phyloP scores from a whole-genome alignment of 2,113 vertebrate genomes.

The Malaclemys terrapin region DNA sequence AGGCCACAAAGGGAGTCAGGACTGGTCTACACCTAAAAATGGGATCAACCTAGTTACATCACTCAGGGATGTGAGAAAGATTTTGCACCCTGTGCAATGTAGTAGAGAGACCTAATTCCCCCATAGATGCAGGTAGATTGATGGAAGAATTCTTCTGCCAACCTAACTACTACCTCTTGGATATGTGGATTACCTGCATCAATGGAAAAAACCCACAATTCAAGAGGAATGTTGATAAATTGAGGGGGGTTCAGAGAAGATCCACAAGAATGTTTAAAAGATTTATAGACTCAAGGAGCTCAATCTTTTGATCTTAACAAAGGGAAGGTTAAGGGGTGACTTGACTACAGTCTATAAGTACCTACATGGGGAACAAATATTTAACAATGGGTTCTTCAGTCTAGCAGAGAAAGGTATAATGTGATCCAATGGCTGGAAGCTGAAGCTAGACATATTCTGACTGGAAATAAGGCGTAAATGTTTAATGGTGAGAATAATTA shows the following conservation, averaged over 20 bases:
- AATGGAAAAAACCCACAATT: not conserved
- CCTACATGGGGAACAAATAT: not conserved
- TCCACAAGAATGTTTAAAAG: not conserved
- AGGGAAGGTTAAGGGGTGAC: not conserved
- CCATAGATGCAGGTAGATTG: not conserved
- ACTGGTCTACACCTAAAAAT: not conserved
- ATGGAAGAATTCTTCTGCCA: not conserved
- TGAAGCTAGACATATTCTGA: not conserved
- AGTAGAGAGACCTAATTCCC: not conserved
- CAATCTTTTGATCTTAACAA: not conserved
- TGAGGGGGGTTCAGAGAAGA: not conserved
- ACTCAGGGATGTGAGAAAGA: not conserved
- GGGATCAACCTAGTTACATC: not conserved
- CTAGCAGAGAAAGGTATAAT: not conserved
- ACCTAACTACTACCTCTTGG: not conserved
- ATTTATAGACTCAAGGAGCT: not conserved
- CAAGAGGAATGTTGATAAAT: not conserved
- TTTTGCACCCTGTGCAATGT: not conserved
- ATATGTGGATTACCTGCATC: not conserved
- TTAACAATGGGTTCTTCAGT: not conserved
- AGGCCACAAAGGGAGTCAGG: not conserved
- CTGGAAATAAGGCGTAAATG: not conserved
- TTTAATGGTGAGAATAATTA: not conserved
- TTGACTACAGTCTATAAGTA: not conserved
- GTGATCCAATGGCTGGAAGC: not conserved